A percentile compares a stretch with the other conserved stretches of the same genome.
Conservation (phyloP, 2,797 vertebrate species). For the Liparis tanakae region DNA sequence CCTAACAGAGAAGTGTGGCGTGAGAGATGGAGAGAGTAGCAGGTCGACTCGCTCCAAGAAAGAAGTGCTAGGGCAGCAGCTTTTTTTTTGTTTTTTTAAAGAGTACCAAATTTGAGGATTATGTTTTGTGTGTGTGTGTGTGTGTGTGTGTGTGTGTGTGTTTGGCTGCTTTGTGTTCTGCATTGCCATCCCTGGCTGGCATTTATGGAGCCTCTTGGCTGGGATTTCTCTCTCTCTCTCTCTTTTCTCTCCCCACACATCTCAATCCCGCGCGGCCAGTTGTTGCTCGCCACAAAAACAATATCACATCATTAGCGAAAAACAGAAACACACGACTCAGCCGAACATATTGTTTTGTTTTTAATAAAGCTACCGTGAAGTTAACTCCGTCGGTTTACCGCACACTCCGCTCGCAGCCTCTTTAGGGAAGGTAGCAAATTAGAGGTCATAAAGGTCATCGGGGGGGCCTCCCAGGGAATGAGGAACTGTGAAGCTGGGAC, state of each 20-base stretch:
- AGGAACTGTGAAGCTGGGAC: neutral
- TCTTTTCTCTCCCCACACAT: conserved; percentile 27
- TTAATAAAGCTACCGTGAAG: conserved; percentile 44
- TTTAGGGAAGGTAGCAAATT: neutral
- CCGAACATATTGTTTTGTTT: conserved; percentile 35
- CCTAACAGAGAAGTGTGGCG: conserved; percentile 40
- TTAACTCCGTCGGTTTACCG: neutral
- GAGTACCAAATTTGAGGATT: conserved; percentile 18
- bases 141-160: conserved; percentile 15
- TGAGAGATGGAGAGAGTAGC: conserved; percentile 45
- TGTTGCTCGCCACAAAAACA: conserved; percentile 47
- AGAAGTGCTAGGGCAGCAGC: conserved; percentile 27
- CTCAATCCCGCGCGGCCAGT: conserved; percentile 48
- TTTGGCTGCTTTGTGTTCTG: conserved; percentile 32
- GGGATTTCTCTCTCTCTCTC: conserved; percentile 13
- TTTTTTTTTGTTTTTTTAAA: conserved; percentile 14
- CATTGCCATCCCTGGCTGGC: conserved; percentile 34
- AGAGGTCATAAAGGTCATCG: neutral
- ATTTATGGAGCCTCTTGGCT: conserved; percentile 48
- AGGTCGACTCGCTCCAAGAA: conserved; percentile 19
- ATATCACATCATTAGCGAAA: conserved; percentile 41
- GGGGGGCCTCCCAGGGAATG: neutral
- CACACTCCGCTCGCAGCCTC: neutral
- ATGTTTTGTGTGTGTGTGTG: conserved; percentile 5
- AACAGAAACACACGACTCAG: conserved; percentile 7